Evolutionary conservation across 2,797 vertebrate genomes (phyloP).

Genomic region (Thaleichthys pacificus): DNA sequence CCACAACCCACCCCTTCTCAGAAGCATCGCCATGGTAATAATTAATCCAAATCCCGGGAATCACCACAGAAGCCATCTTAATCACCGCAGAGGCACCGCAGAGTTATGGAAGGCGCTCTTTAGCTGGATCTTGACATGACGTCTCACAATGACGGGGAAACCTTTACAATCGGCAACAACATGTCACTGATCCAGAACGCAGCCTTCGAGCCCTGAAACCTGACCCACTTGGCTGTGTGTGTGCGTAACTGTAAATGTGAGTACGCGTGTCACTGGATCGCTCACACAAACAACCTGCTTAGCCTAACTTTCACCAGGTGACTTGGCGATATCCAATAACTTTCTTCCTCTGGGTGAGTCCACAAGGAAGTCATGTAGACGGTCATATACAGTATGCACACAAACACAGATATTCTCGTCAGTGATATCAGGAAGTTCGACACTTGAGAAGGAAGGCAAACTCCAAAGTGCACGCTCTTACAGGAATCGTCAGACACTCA

Average conservation of each 20-base stretch:
- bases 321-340: background rate
- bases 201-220: background rate
- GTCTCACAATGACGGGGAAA: background rate
- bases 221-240: background rate
- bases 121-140: conserved; percentile 25
- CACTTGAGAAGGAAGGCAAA: no score
- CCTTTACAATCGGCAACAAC: no score
- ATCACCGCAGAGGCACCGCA: conserved; percentile 23
- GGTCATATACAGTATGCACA: no score
- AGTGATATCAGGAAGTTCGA: no score
- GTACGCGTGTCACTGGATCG: background rate
- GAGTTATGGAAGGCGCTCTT: conserved; percentile 38
- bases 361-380: background rate
- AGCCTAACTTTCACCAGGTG: background rate
- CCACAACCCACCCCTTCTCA: conserved; percentile 22
- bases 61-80: conserved; percentile 35
- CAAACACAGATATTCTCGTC: no score
- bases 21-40: conserved; percentile 34
- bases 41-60: conserved; percentile 40
- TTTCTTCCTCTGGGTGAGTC: background rate
- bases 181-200: no score
- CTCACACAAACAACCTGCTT: background rate
- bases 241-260: background rate
- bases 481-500: no score
- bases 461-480: no score